Base-by-base conservation (phyloP, 2,888 invertebrate genomes). In the Coleophora flavipennella region DNA sequence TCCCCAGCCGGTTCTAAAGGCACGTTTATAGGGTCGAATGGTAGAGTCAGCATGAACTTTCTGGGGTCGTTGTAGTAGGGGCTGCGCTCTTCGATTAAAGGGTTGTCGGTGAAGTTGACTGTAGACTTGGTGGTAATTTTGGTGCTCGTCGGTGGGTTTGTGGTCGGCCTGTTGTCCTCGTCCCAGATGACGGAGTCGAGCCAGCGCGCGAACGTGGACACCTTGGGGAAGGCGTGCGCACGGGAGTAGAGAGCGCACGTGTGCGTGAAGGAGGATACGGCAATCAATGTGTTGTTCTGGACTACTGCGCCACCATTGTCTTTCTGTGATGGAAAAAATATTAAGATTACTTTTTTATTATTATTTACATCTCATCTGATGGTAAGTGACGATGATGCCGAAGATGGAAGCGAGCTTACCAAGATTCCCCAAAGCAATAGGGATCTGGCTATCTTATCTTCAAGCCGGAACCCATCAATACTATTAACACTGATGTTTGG, bases 241-340 rank as follows among this genome's bases (percentile, higher is more conserved):
- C 73, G 67, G 3, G 71, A 67, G 57, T 81, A 84, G 1, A 73
- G 50, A 0, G 80, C 83, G 45, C 83, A 84, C 1, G 68, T 53
- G 56, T 79, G 75, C 32, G 70, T 50, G 55, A 76, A 83, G 1
- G 68, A 59, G 0, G 81, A 57, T 12, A 84, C 48, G 0, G 62
- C 83, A 9, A 84, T 51, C 0, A 84, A 55, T 0, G 76, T 80
- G 51, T 74, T 67, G 63, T 83, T 81, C 35, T 84, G 83, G 27
- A 83, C 61, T 0, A 83, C 72, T 1, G 83, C 77, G 0, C 83
- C 83, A 1, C 83, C 83, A 45, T 81, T 73, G 65, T 84, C 83
- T 58, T 59, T 73, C 83, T 84, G 68, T 3, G 62, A 70, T 1
- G 25, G 1, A 44, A 38, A 26, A n/a, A n/a, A n/a, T n/a, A n/a